A percentile compares a stretch with the other conserved stretches of the same genome.
These are phyloP conservation scores for Ophthalmolycus amberensis DNA, from an alignment of 2,113 vertebrate species.

Conservation along the genomic window DNA sequence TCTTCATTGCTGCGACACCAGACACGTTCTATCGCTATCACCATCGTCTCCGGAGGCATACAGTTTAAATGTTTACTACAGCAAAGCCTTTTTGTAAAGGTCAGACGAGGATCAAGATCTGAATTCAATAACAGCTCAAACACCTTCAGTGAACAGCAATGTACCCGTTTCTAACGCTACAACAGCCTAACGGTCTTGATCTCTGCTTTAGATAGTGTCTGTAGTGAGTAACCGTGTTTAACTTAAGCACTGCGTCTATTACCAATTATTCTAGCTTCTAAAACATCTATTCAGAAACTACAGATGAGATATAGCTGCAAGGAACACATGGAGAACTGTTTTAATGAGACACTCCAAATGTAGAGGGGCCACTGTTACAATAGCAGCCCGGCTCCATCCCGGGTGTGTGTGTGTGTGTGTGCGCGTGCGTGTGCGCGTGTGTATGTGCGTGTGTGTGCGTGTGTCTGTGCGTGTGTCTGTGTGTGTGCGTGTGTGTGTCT, in stretches of 20 bases:
- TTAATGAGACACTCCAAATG: background rate
- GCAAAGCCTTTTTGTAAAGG: too few relatives aligned
- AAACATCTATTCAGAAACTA: background rate
- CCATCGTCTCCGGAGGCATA: background rate
- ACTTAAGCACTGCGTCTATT: background rate
- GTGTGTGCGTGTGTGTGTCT: too few relatives aligned
- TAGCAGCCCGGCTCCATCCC: background rate
- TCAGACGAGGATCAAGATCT: too few relatives aligned
- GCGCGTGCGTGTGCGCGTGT: background rate
- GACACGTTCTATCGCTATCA: background rate
- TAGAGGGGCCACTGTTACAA: background rate
- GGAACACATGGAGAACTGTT: background rate
- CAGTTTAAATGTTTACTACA: background rate
- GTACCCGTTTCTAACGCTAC: background rate
- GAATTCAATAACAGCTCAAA: too few relatives aligned
- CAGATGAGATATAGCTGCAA: background rate
- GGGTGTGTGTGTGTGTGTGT: conserved; percentile 17
- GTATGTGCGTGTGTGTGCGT: too few relatives aligned
- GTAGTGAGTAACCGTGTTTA: background rate
- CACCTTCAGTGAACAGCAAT: background rate
- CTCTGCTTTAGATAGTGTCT: background rate
- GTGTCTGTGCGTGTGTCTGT: too few relatives aligned
- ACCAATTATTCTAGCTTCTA: too few relatives aligned
- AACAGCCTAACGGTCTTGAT: background rate
- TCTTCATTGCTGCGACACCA: background rate